These are phyloP conservation scores for Arge pagana DNA, from an alignment of 2,888 invertebrate genomes.

Conservation along the genomic window DNA sequence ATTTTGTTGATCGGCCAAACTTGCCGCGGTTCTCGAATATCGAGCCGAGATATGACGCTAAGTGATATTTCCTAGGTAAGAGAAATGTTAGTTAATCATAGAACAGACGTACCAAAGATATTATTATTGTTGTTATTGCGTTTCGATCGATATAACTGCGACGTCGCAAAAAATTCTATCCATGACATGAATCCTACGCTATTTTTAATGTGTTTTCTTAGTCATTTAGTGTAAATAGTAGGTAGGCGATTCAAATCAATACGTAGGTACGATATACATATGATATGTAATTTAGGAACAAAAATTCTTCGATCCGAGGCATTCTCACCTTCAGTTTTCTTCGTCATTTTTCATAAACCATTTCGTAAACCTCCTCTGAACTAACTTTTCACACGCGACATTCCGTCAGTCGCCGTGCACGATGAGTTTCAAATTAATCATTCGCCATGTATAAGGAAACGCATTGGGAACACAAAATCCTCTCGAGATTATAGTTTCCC, in stretches of 20 bases:
- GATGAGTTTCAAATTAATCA: no score
- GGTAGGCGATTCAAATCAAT: slow-evolving; percentile 27
- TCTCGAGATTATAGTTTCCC: no score
- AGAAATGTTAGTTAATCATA: slow-evolving; percentile 21
- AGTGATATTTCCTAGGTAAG: slow-evolving; percentile 23
- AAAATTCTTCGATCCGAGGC: slow-evolving; percentile 8
- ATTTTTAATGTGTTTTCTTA: background rate
- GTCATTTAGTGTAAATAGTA: slow-evolving; percentile 28
- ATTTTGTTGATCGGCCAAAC: slow-evolving; percentile 19
- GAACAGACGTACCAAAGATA: slow-evolving; percentile 36
- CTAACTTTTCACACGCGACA: no score
- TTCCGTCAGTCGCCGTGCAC: no score
- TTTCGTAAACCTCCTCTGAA: no score
- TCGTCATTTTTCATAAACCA: no score
- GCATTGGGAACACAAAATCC: no score
- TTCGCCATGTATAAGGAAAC: no score
- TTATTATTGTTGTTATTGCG: slow-evolving; percentile 29
- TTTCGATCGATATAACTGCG: slow-evolving; percentile 25
- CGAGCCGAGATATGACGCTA: slow-evolving; percentile 1
- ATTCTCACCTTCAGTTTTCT: no score
- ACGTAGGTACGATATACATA: slow-evolving; percentile 20
- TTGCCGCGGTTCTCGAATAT: slow-evolving; percentile 28
- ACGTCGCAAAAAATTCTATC: slow-evolving; percentile 26
- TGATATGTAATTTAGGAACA: slow-evolving; percentile 2
- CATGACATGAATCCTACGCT: slow-evolving; percentile 32